phyloP scores from a whole-genome alignment of 2,797 vertebrate genomes.

The Pogoniulus pusillus region DNA sequence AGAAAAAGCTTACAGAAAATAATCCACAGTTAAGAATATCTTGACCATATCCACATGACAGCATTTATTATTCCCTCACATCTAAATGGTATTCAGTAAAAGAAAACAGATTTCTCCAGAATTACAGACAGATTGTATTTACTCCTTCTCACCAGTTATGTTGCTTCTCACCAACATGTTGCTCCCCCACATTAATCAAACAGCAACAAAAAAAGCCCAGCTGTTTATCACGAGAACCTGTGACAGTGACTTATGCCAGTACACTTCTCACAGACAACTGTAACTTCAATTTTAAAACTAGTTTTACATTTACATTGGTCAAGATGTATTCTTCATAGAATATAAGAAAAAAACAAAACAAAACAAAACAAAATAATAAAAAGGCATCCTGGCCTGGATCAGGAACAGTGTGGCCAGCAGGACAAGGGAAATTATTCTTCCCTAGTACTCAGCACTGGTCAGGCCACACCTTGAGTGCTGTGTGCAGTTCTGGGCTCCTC shows the following conservation, averaged over 20 bases:
- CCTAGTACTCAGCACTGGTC: no score
- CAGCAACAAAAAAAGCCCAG: background rate
- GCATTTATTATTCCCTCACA: background rate
- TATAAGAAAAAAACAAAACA: background rate
- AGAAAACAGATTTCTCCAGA: background rate
- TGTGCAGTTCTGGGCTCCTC: no score
- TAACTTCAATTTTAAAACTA: background rate
- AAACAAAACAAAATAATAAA: background rate
- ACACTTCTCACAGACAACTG: background rate
- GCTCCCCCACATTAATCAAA: background rate
- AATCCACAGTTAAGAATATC: background rate
- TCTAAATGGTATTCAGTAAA: background rate
- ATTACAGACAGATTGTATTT: constrained; percentile 24
- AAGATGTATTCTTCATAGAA: background rate
- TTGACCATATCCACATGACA: background rate
- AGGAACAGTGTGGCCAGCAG: no score
- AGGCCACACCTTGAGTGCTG: no score
- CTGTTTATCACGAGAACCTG: constrained; percentile 12
- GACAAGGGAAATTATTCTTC: no score
- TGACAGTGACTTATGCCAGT: background rate
- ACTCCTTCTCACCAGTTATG: background rate
- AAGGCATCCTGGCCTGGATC: no score
- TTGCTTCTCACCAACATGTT: background rate
- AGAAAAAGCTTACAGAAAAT: constrained; percentile 1
- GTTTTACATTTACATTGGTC: background rate